phyloP scores from a whole-genome alignment of 2,797 vertebrate species.

The Manis javanica region DNA sequence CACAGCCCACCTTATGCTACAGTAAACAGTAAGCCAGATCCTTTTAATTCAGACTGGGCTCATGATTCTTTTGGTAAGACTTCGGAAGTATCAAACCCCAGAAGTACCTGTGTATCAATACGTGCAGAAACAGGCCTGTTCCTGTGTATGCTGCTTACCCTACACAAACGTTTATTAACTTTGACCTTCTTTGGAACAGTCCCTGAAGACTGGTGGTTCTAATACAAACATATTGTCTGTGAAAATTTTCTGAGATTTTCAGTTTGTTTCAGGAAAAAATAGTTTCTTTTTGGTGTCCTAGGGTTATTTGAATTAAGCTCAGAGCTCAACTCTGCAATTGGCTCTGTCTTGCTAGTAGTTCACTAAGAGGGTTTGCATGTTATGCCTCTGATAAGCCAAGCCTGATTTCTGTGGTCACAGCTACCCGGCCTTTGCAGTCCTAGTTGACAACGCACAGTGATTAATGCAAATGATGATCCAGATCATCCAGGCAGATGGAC shows the following conservation, averaged over 20 bases:
- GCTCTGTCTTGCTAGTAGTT: neutral
- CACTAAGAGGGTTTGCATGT: neutral
- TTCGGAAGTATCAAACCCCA: neutral
- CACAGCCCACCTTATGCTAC: neutral
- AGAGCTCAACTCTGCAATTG: neutral
- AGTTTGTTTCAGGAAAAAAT: conserved; percentile 28
- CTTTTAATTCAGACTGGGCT: conserved; percentile 6
- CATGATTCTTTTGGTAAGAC: conserved; percentile 12
- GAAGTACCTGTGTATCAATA: neutral
- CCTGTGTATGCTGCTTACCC: neutral
- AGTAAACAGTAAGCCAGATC: neutral
- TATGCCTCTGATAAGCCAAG: neutral
- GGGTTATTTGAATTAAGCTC: conserved; percentile 11
- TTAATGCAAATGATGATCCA: neutral
- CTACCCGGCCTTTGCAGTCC: neutral
- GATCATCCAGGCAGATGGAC: neutral
- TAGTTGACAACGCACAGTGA: neutral
- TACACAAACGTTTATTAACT: neutral
- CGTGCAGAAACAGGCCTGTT: neutral
- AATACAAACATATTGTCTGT: neutral
- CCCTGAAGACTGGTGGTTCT: neutral
- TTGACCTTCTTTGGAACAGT: conserved; percentile 19
- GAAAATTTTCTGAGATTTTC: conserved; percentile 45
- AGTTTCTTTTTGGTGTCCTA: neutral
- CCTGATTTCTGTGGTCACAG: neutral